Evolutionary conservation across 2,113 vertebrate species (phyloP).

Genomic region (Erythrolamprus reginae): DNA sequence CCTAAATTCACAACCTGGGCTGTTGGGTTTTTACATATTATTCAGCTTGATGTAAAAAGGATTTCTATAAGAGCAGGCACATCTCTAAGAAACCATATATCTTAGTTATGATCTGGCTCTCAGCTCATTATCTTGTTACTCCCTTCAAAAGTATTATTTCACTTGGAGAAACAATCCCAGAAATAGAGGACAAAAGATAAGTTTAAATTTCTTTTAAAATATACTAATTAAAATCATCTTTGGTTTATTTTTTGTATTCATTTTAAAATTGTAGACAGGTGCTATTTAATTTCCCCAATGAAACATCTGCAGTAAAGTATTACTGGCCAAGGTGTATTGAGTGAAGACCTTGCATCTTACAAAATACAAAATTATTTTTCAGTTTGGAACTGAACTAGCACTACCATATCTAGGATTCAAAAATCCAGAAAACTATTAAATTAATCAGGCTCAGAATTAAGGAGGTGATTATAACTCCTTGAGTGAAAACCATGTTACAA

Average conservation of each 20-base stretch:
- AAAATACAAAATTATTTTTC: background rate
- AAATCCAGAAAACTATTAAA: background rate
- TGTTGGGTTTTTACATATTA: background rate
- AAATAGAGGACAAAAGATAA: background rate
- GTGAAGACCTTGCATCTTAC: background rate
- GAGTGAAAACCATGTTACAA: background rate
- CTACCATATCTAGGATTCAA: background rate
- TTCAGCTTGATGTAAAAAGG: background rate
- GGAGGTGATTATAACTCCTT: background rate
- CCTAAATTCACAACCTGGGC: background rate
- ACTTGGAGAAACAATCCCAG: background rate
- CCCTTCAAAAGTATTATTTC: background rate
- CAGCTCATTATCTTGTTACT: background rate
- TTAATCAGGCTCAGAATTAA: background rate
- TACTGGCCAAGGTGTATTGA: background rate
- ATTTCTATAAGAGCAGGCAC: background rate
- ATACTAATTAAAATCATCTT: background rate
- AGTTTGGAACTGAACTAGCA: background rate
- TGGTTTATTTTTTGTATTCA: background rate
- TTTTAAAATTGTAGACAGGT: background rate
- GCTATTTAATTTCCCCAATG: background rate
- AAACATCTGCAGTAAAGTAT: background rate
- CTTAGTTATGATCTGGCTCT: background rate
- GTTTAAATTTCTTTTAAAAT: background rate
- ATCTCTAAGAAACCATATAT: background rate